Evolutionary conservation across 2,797 vertebrate species (phyloP), one percentile per base, ranked within the genome.

Genomic region (Sebastes jordani): DNA sequence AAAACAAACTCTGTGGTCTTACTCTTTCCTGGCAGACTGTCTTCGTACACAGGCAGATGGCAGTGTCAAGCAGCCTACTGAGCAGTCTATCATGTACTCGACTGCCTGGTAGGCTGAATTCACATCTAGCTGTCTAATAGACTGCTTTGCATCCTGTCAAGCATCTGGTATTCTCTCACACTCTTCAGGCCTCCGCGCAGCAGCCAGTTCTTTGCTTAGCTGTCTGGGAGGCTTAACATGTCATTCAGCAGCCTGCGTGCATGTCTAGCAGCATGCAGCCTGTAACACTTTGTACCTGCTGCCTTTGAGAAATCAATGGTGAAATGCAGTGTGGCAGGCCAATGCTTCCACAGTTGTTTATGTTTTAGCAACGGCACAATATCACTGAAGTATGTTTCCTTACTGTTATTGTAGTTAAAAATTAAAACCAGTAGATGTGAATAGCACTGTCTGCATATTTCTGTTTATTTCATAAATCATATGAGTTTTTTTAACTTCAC

Each of bases 251-350:
- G 54, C 46, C 71, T 30, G 59, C 2, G 20, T 79, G 59, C 25
- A 34, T 80, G 34, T 80, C 71, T 66, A 79, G 63, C 81, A 76
- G 82, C 84, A 61, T 74, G 88, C 23, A 66, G 77, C 83, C 72
- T 81, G 74, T 82, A 86, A 81, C 60, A 69, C 61, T 77, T 81
- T 82, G 77, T 82, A 85, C 83, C 83, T 80, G 88, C 82, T 85
- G 82, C 34, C 61, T 78, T 70, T 54, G 56, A 86, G 63, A 55
- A 42, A 38, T 81, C 77, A 73, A 2, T 74, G 70, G 66, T 80
- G 65, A 86, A 87, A 78, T 65, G 42, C 8, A 64, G 64, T 54
- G 71, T 80, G 30, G 59, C 79, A 66, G 70, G 7, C 25, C 22
- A 3, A 5, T 4, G 9, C 62, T 61, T 6, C 30, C 18, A 32